Percentiles rank a stretch among this genome's conserved stretches.
Evolutionary conservation across 2,113 vertebrate species (phyloP).

Genomic region (Takifugu bimaculatus): DNA sequence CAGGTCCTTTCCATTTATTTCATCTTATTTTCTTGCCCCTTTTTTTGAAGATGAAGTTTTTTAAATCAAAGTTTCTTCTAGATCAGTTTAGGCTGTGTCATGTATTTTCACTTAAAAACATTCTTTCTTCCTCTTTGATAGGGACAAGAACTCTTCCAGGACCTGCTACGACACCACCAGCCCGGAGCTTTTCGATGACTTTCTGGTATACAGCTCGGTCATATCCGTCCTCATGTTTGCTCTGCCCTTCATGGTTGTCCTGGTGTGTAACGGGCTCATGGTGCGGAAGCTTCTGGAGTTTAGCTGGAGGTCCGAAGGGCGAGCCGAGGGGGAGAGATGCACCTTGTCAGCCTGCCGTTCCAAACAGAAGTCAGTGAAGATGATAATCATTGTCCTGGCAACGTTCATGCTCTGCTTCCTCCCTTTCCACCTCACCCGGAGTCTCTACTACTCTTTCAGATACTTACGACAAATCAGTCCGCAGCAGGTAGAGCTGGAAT

Average conservation of each 20-base stretch:
- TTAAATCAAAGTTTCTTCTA: background rate
- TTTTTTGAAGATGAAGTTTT: too few species aligned
- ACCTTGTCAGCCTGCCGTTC: constrained; percentile 68
- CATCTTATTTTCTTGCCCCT: background rate
- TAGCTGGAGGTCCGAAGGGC: constrained; percentile 63
- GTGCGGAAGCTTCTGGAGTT: constrained; percentile 80
- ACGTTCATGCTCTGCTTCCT: constrained; percentile 91
- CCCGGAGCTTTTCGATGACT: constrained; percentile 82
- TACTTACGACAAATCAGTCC: constrained; percentile 72
- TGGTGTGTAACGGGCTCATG: constrained; percentile 89
- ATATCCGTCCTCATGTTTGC: constrained; percentile 86
- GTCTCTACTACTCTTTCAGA: constrained; percentile 89
- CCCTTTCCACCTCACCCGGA: constrained; percentile 92
- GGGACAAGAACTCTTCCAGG: constrained; percentile 46
- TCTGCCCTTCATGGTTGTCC: constrained; percentile 84
- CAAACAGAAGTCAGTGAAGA: constrained; percentile 93
- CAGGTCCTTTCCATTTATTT: constrained; percentile 42
- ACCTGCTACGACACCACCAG: constrained; percentile 91
- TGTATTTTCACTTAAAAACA: background rate
- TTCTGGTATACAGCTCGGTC: constrained; percentile 85
- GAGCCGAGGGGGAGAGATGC: constrained; percentile 60
- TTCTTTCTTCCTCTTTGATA: constrained; percentile 6
- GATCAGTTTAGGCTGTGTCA: background rate
- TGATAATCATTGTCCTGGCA: constrained; percentile 86
- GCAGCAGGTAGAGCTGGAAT: constrained; percentile 46